Base-by-base conservation (phyloP, 2,113 vertebrate genomes). In the Garra rufa region DNA sequence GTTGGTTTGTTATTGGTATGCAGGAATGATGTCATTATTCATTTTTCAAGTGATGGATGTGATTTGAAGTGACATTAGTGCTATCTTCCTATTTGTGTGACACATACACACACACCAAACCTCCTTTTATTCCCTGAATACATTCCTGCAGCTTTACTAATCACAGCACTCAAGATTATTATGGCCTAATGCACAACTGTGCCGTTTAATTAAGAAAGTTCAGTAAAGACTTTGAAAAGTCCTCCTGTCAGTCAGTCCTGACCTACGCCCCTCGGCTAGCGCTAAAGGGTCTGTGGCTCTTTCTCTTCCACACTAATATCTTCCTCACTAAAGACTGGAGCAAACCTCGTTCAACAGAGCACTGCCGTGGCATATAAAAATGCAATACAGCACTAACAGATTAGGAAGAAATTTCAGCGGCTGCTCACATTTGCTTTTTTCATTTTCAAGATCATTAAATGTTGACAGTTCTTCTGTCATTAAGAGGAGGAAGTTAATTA, bases 371-470 rank as follows among this genome's bases (percentile, higher is more conserved):
- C 17, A 21, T 48, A 34, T 30, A 70, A 43, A 55, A 28, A 24
- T 28, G 69, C 8, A 69, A 83, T 46, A 85, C 43, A 48, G 67
- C 28, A 65, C 8, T 67, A 85, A 79, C 34, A 50, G 78, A 85
- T 83, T 59, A 83, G n/a, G 77, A 78, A 81, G 4, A 34, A 4
- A 70, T 63, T 86, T 80, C 61, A 46, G 14, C 28, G 70, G 61
- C 55, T 75, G 74, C 11, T 52, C 59, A 50, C 67, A 70, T 70
- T 81, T 1, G 74, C 43, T 61, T 50, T 70, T 81, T 38, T 57
- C 52, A 55, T 79, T 76, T 83, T 78, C 65, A 67, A 41, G 76
- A 55, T 65, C 63, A 78, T 82, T 82, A 82, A 11, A 41, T 71
- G 17, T 46, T 82, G 44, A 61, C 77, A 81, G 81, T 87, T 82